Conservation (phyloP, 2,888 invertebrate species). For the Parascotia fuliginaria region DNA sequence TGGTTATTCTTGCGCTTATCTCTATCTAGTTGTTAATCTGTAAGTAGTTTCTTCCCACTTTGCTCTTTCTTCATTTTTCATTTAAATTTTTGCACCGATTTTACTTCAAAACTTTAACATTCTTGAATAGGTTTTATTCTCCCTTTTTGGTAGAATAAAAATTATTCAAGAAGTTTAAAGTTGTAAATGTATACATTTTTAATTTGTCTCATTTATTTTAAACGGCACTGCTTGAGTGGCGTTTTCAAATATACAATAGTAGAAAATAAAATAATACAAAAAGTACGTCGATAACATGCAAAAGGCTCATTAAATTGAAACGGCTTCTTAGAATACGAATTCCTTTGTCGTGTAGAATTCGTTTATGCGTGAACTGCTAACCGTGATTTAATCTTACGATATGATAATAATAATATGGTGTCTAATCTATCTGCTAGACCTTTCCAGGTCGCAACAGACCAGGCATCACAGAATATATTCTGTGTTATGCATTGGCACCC, state of each 20-base stretch:
- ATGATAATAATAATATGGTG: slow-evolving; percentile 8
- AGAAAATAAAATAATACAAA: slow-evolving; percentile 24
- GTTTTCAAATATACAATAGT: slow-evolving; percentile 24
- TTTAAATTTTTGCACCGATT: slow-evolving; percentile 1
- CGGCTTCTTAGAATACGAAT: slow-evolving; percentile 28
- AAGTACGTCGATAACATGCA: slow-evolving; percentile 23
- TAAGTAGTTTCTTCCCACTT: neutral
- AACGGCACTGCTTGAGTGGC: slow-evolving; percentile 12
- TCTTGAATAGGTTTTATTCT: neutral
- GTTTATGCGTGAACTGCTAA: slow-evolving; percentile 11
- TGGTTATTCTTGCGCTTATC: neutral
- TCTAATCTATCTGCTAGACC: slow-evolving; percentile 11
- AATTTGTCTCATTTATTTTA: too few species aligned
- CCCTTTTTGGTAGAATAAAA: too few species aligned
- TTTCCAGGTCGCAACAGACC: slow-evolving; percentile 23
- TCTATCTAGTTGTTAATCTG: neutral
- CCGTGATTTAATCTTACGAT: neutral
- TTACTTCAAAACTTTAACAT: neutral
- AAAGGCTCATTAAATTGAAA: slow-evolving; percentile 32
- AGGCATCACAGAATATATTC: neutral
- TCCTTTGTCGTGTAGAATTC: slow-evolving; percentile 19
- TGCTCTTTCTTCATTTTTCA: slow-evolving; percentile 2
- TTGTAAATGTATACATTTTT: slow-evolving; percentile 3
- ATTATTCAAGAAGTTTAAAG: too few species aligned
- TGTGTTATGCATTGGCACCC: neutral